phyloP scores from a whole-genome alignment of 1,140 invertebrate species.

The Penaeus indicus region DNA sequence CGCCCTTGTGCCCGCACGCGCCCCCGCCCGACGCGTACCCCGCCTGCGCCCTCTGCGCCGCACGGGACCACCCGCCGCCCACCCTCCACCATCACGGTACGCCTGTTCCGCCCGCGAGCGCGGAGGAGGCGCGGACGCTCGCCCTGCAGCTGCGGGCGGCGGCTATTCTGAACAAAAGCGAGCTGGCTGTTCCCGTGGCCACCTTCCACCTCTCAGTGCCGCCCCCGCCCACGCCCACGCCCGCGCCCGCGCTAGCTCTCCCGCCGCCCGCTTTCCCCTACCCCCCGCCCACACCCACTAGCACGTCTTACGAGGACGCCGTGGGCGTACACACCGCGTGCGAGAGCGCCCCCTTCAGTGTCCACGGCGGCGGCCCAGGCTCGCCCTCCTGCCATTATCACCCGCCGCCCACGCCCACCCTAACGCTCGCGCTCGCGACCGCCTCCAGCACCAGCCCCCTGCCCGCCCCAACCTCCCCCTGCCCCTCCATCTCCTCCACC shows the following conservation, averaged over 20 bases:
- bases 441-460: slow-evolving; percentile 23
- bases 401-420: slow-evolving; percentile 10
- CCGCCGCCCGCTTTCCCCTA: slow-evolving; percentile 4
- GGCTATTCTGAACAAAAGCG: slow-evolving; percentile 53
- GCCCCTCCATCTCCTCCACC: background rate
- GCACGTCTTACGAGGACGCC: slow-evolving; percentile 2
- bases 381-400: slow-evolving; percentile 42
- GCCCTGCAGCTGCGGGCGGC: slow-evolving; percentile 49
- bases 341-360: slow-evolving; percentile 17
- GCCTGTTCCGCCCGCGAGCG: background rate
- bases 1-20: background rate
- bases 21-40: slow-evolving; percentile 31
- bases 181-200: slow-evolving; percentile 22
- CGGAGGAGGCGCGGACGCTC: slow-evolving; percentile 56
- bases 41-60: slow-evolving; percentile 21
- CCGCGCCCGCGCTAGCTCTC: background rate
- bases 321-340: slow-evolving; percentile 26
- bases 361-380: slow-evolving; percentile 40
- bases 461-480: slow-evolving; percentile 15
- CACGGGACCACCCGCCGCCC: slow-evolving; percentile 4
- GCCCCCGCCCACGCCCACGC: background rate
- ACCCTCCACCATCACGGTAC: slow-evolving; percentile 1
- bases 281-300: slow-evolving; percentile 32
- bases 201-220: background rate
- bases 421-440: slow-evolving; percentile 18